These are phyloP conservation scores for Anaspis maculata DNA, from an alignment of 2,888 invertebrate genomes.

Conservation along the genomic window DNA sequence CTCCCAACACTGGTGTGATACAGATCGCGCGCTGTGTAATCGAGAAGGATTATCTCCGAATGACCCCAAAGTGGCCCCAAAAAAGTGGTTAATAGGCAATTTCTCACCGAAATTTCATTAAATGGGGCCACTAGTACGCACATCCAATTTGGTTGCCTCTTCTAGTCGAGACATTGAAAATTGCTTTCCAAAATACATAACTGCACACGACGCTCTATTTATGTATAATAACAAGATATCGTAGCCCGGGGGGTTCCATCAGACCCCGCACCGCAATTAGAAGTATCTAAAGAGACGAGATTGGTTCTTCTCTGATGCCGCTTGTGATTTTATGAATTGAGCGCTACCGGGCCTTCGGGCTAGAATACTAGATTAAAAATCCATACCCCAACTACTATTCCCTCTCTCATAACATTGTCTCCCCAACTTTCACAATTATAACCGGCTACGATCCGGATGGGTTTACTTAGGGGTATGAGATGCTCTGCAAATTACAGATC, in stretches of 20 bases:
- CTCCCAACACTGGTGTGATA: no score
- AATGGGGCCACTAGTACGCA: no score
- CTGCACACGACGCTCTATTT: constrained; percentile 14
- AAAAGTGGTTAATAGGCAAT: constrained; percentile 6
- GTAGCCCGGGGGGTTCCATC: constrained; percentile 11
- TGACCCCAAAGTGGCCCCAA: no score
- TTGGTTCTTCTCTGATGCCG: constrained; percentile 12
- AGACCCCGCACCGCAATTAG: constrained; percentile 14
- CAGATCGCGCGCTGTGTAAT: no score
- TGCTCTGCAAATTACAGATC: constrained; percentile 12
- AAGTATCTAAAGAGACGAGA: constrained; percentile 13
- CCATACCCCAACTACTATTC: constrained; percentile 9
- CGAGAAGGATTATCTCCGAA: no score
- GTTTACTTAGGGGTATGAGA: constrained; percentile 10
- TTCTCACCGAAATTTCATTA: constrained; percentile 8
- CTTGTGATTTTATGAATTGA: constrained; percentile 15
- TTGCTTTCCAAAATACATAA: constrained; percentile 12
- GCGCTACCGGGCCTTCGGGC: constrained; percentile 13
- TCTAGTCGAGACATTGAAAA: no score
- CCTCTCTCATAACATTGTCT: constrained; percentile 11
- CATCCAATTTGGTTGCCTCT: no score
- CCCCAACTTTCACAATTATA: constrained; percentile 12
- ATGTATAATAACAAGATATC: constrained; percentile 14
- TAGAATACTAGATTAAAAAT: constrained; percentile 14
- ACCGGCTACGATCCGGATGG: constrained; percentile 5